Evolutionary conservation across 2,797 vertebrate species (phyloP).

Genomic region (Lagodon rhomboides): DNA sequence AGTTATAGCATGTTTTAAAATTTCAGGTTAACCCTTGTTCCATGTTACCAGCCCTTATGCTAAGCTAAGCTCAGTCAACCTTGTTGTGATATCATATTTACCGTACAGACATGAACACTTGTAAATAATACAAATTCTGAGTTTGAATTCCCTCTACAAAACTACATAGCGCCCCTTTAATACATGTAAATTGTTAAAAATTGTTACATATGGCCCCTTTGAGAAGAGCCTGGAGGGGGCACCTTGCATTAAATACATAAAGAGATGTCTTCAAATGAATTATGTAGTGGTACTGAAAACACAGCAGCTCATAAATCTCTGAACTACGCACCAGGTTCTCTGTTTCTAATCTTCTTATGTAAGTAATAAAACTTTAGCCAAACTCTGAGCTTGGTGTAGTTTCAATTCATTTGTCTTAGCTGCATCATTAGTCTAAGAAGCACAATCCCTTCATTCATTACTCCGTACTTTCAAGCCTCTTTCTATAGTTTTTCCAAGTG

Average conservation of each 20-base stretch:
- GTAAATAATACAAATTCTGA: too few species aligned
- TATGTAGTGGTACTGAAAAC: neutral
- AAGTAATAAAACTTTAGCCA: neutral
- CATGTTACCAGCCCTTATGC: too few species aligned
- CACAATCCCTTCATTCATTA: neutral
- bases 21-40: too few species aligned
- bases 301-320: constrained; percentile 5
- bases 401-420: neutral
- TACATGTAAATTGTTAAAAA: too few species aligned
- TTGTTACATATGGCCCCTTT: too few species aligned
- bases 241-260: neutral
- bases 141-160: too few species aligned
- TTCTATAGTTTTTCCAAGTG: neutral
- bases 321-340: neutral
- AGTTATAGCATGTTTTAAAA: too few species aligned
- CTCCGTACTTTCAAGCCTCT: constrained; percentile 2
- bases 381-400: neutral
- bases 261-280: neutral
- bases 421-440: neutral
- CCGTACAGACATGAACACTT: neutral
- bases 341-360: neutral
- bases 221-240: neutral
- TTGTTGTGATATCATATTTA: neutral
- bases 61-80: neutral
- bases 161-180: too few species aligned